Base-by-base conservation (phyloP, 2,797 vertebrate genomes). In the Lagocephalus sceleratus region DNA sequence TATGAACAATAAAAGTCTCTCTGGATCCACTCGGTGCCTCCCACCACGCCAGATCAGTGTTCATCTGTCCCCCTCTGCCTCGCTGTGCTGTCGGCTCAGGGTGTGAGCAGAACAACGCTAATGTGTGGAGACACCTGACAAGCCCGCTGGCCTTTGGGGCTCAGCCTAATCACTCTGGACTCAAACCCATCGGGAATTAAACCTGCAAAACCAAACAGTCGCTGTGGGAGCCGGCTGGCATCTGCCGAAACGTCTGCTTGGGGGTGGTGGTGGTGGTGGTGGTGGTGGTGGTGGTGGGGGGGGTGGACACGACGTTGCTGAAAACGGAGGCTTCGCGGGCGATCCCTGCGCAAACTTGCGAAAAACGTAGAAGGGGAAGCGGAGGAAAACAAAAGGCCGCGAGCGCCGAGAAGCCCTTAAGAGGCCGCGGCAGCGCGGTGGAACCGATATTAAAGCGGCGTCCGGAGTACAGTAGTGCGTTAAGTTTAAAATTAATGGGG, bases 131-230 rank as follows among this genome's bases (percentile, higher is more conserved):
- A 86, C 83, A 87, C 84, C 82, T 83, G 83, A 86, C 79, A 84
- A 88, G 77, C 85, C 74, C 54, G 70, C 81, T 73, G 85, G 80
- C 80, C 83, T 85, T 74, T 75, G 69, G 81, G 76, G 78, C 85
- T 84, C 76, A 82, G 70, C 68, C 79, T 88, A 90, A 89, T 87
- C 86, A 82, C 82, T 80, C 72, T 80, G 64, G 68, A 84, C 84
- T 83, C 80, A 47, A 75, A 81, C 81, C 82, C 81, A 76, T 77
- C 62, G 73, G 78, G 85, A 89, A 85, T 86, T 83, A 83, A 83
- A 87, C 78, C 84, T 76, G 81, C 80, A 81, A 88, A 86, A 87
- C 85, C 85, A 87, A 87, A 88, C 85, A 85, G 80, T 85, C 80
- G 32, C 87, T 75, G 81, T 87, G 87, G 87, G 88, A 85, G 84